Base-by-base conservation (phyloP, 2,888 invertebrate species). In the Palloptera scutellata region DNA sequence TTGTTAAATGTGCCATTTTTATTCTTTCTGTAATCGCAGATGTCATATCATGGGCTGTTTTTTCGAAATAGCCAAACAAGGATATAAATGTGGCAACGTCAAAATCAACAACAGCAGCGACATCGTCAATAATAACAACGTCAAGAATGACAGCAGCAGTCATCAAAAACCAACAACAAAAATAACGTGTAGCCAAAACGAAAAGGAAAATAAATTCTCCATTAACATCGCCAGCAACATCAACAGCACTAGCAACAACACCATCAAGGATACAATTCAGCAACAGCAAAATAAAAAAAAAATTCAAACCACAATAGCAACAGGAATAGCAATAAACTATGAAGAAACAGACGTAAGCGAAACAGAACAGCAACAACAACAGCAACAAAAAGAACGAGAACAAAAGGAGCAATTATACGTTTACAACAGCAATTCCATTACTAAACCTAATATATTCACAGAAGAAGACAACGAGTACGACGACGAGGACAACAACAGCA, bases 31-130 rank as follows among this genome's bases (percentile, higher is more conserved):
- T 77, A 80, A 75, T 92, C 92, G 70, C 90, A 94, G 93, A 92
- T 92, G 91, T 91, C 91, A 90, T 92, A 93, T 92, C 91, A 94
- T 94, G 93, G 93, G 92, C 91, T 92, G 91, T 90, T 89, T 89
- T 89, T 92, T 91, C 90, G 91, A 91, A 89, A 90, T 81, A 78
- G 78, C 78, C 75, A 79, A 70, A 70, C 66, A 72, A 69, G 65
- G 71, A 71, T 61, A 70, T 54, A 70, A 69, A 15, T 61, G 62
- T 57, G 55, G 48, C 62, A 61, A 51, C 61, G 54, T 51, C 53
- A 54, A 64, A 30, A 48, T 13, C 52, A 61, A 61, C 43, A 68
- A 65, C 66, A 66, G 43, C 12, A 61, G 60, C 64, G 5, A 11
- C 65, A 69, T 66, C 51, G 67, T 54, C 54, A 53, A 17, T 55